phyloP scores from a whole-genome alignment of 2,113 vertebrate genomes.

The Eulacestoma nigropectus region DNA sequence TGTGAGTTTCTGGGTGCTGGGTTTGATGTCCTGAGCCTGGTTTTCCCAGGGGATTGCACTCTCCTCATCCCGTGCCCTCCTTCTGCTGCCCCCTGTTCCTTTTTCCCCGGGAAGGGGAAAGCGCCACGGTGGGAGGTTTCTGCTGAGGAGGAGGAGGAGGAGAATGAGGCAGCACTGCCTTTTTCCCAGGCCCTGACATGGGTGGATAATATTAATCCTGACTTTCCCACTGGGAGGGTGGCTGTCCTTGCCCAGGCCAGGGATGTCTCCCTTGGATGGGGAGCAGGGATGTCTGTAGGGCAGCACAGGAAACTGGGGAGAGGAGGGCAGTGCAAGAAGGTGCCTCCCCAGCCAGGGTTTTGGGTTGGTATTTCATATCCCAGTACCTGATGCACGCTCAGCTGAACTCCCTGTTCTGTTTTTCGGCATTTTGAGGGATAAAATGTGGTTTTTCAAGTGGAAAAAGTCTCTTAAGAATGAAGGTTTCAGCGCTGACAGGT shows the following conservation, averaged over 20 bases:
- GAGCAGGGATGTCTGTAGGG: background rate
- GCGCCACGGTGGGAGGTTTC: rapidly evolving
- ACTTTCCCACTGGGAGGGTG: rapidly evolving
- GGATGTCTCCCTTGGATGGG: background rate
- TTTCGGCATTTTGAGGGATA: background rate
- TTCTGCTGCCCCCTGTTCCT: background rate
- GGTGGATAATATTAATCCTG: background rate
- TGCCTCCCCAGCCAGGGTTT: background rate
- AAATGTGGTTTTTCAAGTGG: background rate
- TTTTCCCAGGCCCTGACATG: background rate
- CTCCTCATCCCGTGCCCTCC: background rate
- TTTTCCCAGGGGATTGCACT: background rate
- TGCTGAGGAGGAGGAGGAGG: background rate
- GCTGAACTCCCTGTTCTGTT: background rate
- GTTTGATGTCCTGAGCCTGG: rapidly evolving
- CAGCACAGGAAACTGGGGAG: rapidly evolving
- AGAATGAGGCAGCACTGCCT: background rate
- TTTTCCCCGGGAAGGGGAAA: background rate
- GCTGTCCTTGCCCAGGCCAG: rapidly evolving
- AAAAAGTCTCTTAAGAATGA: background rate
- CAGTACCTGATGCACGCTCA: rapidly evolving
- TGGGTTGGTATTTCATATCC: background rate
- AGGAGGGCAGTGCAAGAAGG: background rate
- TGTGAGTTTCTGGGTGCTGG: background rate
- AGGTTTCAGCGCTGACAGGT: background rate